These are phyloP conservation scores for Halictus ligatus DNA, from an alignment of 2,888 invertebrate species.

Conservation along the genomic window DNA sequence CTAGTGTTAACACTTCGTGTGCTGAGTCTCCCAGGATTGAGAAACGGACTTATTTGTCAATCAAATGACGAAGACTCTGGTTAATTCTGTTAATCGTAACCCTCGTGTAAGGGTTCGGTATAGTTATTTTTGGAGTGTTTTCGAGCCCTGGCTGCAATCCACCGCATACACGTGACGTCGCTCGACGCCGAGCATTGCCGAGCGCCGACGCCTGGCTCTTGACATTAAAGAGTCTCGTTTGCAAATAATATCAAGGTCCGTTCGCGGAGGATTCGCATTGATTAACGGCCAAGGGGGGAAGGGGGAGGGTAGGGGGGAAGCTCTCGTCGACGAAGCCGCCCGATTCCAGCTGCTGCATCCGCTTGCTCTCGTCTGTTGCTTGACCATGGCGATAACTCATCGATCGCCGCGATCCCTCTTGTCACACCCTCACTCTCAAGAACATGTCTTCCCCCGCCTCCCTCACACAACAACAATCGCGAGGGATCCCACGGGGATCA, in stretches of 20 bases:
- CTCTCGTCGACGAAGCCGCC: not conserved
- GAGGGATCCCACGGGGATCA: not conserved
- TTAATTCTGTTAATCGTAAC: not conserved
- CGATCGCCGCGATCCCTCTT: not conserved
- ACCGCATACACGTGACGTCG: not conserved
- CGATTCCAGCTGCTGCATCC: slow-evolving; percentile 26
- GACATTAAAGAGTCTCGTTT: not conserved
- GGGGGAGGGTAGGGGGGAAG: not conserved
- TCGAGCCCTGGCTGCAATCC: not conserved
- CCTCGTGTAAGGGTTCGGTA: not conserved
- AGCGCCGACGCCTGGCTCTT: not conserved
- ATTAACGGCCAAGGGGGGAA: not conserved
- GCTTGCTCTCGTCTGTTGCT: slow-evolving; percentile 40
- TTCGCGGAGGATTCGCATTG: not conserved
- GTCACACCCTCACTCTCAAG: not conserved
- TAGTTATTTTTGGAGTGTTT: not conserved
- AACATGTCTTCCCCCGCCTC: not conserved
- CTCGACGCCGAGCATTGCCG: not conserved
- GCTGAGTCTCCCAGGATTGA: too few species aligned
- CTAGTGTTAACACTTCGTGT: too few species aligned
- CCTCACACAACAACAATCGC: not conserved
- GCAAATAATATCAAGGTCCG: not conserved
- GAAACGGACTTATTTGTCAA: too few species aligned
- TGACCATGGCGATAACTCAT: slow-evolving; percentile 23
- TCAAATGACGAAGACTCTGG: too few species aligned